Base-by-base conservation (phyloP, 2,113 vertebrate species). In the Pterocles orientalis region DNA sequence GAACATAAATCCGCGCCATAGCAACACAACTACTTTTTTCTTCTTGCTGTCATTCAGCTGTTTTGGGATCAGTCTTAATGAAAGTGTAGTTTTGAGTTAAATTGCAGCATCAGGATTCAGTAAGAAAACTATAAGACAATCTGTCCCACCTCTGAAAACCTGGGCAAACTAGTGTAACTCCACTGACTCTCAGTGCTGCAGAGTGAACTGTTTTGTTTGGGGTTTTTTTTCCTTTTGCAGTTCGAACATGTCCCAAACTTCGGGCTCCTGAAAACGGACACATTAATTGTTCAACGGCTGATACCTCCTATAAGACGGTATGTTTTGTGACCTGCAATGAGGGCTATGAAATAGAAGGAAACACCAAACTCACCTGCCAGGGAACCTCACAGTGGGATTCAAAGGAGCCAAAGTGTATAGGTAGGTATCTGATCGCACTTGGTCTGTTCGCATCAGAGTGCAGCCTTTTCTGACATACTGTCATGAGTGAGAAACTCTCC, bases 331-430 rank as follows among this genome's bases (percentile, higher is more conserved):
- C 98, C 94, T 99, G 99, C 83, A 97, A 97, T 54, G 98, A 98
- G 61, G 99, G 99, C 90, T 99, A 99, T 96, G 97, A 98, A 93
- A 88, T 99, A 72, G 98, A 99, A 94, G 99, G 99, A 69, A 98
- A 92, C n/a, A 41, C 96, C 68, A 98, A 97, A 82, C 98, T 99
- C 68, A 98, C 96, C 82, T 99, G 99, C 95, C 98, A 98, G 97
- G 98, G 97, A 94, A 98, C 97, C 36, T 98, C 98, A 53, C 99
- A 98, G 90, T 99, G 99, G 99, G 99, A 99, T 94, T 98, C 98
- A 82, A 95, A 98, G 87, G 98, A 98, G 70, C 99, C 99, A 47
- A 98, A 97, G 78, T 99, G 99, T 98, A 98, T 99, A 90, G 99
- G 99, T 99, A 99, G 97, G 99, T 98, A 94, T 97, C 88, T 86